phyloP scores from a whole-genome alignment of 2,113 vertebrate genomes.

The Carlito syrichta region DNA sequence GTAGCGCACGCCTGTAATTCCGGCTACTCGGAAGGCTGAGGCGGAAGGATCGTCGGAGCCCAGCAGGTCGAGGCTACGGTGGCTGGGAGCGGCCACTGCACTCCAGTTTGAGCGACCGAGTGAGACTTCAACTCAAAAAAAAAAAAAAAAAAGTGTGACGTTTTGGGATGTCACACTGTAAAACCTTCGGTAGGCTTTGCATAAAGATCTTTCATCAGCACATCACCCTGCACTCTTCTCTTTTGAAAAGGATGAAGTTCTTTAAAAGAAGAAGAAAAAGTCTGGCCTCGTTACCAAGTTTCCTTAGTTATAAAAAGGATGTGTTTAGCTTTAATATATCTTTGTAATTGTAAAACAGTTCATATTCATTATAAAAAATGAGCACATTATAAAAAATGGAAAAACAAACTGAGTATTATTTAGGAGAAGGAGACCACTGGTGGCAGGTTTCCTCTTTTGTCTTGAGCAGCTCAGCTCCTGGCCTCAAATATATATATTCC shows the following conservation, averaged over 20 bases:
- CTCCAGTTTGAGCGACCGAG: too few species aligned
- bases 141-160: background rate
- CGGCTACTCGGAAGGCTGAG: too few species aligned
- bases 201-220: background rate
- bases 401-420: background rate
- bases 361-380: background rate
- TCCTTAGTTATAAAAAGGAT: background rate
- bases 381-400: background rate
- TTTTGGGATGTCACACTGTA: background rate
- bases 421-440: background rate
- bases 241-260: background rate
- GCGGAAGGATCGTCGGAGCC: too few species aligned
- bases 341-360: background rate
- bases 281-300: background rate
- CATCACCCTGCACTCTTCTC: background rate
- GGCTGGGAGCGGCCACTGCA: too few species aligned
- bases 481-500: background rate
- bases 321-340: slow-evolving; percentile 8
- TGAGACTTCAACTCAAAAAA: too few species aligned
- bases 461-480: background rate
- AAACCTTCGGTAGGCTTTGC: background rate
- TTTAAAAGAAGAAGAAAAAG: background rate
- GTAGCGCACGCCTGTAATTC: too few species aligned
- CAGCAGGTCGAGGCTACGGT: too few species aligned
- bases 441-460: background rate